Evolutionary conservation across 2,888 invertebrate genomes (phyloP), one percentile per base, ranked within the genome.

Genomic region (Pammene fasciana): DNA sequence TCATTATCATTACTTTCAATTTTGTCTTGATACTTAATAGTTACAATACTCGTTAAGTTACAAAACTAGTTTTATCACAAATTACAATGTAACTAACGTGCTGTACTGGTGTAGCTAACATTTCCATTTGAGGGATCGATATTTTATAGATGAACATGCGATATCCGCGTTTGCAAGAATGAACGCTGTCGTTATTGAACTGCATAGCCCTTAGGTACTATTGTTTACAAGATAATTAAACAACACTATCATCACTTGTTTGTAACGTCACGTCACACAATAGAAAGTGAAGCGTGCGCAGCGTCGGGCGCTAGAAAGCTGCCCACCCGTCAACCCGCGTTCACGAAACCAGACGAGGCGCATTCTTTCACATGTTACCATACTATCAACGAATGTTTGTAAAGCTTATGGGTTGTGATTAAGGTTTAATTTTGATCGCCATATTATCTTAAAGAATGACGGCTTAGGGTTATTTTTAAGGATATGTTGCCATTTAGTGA

Each of bases 251-350:
- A 38, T 50, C 50, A 71, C 62, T 73, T 74, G 67, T 65, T 67
- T n/a, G 57, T 65, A 70, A 65, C 65, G 78, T 79, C 82, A 82
- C 86, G 81, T 86, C 82, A 80, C 78, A 87, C 86, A 87, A 86
- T 92, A 91, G 91, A 92, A 92, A 92, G 91, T 91, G 91, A 91
- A 90, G 90, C 85, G 82, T 82, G 83, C 84, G 87, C 85, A 75
- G 86, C 26, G 34, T 86, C 87, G 83, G 86, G 81, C 78, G 80
- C 86, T 91, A 91, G 92, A 91, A 91, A 91, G 92, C 90, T 86
- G 86, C 82, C 83, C 75, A 79, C 80, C 82, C 81, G 78, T 74
- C 82, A 79, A 76, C 79, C 81, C 76, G 81, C 82, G 79, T 81
- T 81, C 83, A 83, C 82, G 77, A 80, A 84, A 80, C 78, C 78